Base-by-base conservation (phyloP, 2,797 vertebrate species). In the Triplophysa bombifrons region DNA sequence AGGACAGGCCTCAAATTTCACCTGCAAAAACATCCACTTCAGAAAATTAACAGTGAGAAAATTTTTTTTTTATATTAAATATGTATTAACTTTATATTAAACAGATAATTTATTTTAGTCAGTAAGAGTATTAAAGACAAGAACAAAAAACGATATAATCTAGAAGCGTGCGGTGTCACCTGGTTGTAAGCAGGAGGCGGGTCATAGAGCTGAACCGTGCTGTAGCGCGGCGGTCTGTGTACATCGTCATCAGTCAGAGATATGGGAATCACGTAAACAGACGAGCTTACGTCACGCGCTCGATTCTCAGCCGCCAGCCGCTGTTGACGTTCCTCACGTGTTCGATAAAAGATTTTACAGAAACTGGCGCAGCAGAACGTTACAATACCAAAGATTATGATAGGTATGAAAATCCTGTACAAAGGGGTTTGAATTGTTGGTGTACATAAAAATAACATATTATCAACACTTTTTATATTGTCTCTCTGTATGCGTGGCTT, bases 121-220 rank as follows among this genome's bases (percentile, higher is more conserved):
- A 38, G 34, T 38, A 6, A 38, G 6, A 38, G 34, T 38, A 7
- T 38, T 7, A 8, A 7, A 7, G 0, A 6, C 6, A 38, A 38
- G 34, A 7, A 38, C 34, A 38, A 38, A 22, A 38, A 38, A 38
- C 34, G 5, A 11, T 2, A 41, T 41, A 0, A 41, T 41, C 8
- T 7, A 41, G 41, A 41, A 41, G 9, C 4, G 41, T 2, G 7
- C 11, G 5, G 22, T 9, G 5, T 16, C 74, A 86, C 86, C 85
- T 87, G 82, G 2, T 72, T 19, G 16, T 86, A 87, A 14, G 82
- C 6, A 1, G 86, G 85, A n/a, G 85, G 86, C 0, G 50, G 19
- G 27, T 63, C 25, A 60, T 73, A 56, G 1, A 17, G 19, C 22
- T 77, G 61, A 0, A 58, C 44, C 0, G 60, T 53, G 72, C 74